These are phyloP conservation scores for Ooceraea biroi DNA, from an alignment of 1,140 invertebrate species.

Conservation along the genomic window DNA sequence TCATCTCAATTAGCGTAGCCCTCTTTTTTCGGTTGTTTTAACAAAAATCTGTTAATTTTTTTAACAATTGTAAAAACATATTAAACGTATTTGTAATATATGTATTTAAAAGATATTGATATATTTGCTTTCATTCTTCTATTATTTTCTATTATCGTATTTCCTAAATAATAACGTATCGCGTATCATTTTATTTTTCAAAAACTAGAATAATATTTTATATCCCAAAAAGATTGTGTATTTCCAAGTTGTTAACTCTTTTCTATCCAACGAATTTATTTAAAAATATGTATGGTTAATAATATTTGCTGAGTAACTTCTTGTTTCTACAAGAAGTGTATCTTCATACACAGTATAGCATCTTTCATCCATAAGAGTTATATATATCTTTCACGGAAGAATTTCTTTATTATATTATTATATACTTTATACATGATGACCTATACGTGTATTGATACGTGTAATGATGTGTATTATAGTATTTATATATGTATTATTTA, in stretches of 20 bases:
- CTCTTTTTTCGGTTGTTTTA: neutral
- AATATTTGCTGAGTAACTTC: slow-evolving; percentile 13
- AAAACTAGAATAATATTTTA: no score
- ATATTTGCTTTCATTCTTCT: no score
- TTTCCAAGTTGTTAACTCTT: neutral
- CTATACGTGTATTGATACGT: neutral
- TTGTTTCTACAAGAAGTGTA: neutral
- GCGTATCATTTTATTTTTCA: no score
- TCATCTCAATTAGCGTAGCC: no score
- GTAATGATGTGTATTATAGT: no score
- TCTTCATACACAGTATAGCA: neutral
- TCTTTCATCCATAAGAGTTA: slow-evolving; percentile 4
- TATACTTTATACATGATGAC: slow-evolving; percentile 15
- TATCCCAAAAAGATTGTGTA: no score
- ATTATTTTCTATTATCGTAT: no score
- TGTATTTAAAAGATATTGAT: no score
- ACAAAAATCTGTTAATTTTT: neutral
- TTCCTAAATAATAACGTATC: no score
- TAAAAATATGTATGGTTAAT: neutral
- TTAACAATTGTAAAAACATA: no score
- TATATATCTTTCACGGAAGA: slow-evolving; percentile 41
- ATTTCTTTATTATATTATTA: slow-evolving; percentile 32
- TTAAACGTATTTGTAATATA: no score
- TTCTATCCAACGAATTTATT: neutral
- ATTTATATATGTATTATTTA: neutral